phyloP scores from a whole-genome alignment of 2,888 invertebrate genomes.

The Scaptomyza polygonia region DNA sequence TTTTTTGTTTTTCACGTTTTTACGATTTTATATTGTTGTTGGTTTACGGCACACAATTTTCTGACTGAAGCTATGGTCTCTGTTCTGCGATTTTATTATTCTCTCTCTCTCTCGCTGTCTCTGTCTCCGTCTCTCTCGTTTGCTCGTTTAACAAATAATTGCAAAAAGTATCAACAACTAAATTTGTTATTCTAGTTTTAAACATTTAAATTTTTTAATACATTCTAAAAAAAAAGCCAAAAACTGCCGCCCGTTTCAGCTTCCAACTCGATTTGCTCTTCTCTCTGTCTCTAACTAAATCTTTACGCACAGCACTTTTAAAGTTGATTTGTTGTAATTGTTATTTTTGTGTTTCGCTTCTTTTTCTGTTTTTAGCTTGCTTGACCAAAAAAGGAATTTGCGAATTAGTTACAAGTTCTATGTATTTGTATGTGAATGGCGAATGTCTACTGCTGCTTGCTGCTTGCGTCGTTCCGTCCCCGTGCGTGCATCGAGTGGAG shows the following conservation, averaged over 20 bases:
- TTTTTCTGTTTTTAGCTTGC: slow-evolving; percentile 7
- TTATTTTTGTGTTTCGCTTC: slow-evolving; percentile 11
- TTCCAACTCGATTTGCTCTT: slow-evolving; percentile 23
- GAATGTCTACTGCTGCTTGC: slow-evolving; percentile 34
- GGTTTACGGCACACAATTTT: slow-evolving; percentile 58
- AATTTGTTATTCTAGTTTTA: slow-evolving; percentile 81
- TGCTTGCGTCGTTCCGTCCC: slow-evolving; percentile 54
- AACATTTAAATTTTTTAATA: slow-evolving; percentile 74
- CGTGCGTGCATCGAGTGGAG: slow-evolving; percentile 43
- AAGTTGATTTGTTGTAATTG: slow-evolving; percentile 39
- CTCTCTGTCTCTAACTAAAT: slow-evolving; percentile 7
- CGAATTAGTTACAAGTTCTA: slow-evolving; percentile 55
- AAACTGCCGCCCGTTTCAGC: slow-evolving; percentile 66
- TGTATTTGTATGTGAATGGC: slow-evolving; percentile 32
- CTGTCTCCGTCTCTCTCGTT: slow-evolving; percentile 8
- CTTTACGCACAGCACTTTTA: slow-evolving; percentile 48
- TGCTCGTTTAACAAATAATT: slow-evolving; percentile 75
- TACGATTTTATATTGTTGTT: neutral
- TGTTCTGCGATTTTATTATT: slow-evolving; percentile 11
- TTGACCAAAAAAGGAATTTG: slow-evolving; percentile 26
- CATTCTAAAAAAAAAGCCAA: slow-evolving; percentile 73
- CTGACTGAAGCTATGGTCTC: slow-evolving; percentile 48
- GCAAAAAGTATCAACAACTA: slow-evolving; percentile 80
- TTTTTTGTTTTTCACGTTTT: slow-evolving; percentile 43
- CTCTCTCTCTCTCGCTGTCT: slow-evolving; percentile 5